Base-by-base conservation (phyloP, 2,888 invertebrate genomes). In the Spicauda simplicius region DNA sequence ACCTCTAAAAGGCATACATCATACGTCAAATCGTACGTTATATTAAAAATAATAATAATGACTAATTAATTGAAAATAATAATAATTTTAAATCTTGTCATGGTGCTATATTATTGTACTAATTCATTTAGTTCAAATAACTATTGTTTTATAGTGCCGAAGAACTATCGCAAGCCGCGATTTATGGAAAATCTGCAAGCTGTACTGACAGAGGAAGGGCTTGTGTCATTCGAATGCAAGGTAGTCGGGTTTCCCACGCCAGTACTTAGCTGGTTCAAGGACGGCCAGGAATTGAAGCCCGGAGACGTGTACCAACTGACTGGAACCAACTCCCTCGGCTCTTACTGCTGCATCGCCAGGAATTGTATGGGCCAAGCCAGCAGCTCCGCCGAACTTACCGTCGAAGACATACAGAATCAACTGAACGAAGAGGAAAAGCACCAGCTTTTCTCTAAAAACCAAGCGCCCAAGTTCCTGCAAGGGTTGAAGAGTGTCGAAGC, bases 211-310 rank as follows among this genome's bases (percentile, higher is more conserved):
- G 98, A 98, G 82, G 98, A 98, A 89, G 98, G 98, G 0, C 89
- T 98, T 41, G 98, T 98, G 0, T 98, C 98, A 0, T 98, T 98
- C 81, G 98, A 98, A 82, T 98, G 98, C 83, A 98, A 98, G 86
- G 98, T 98, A 0, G 97, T 98, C 2, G 98, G 98, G 0, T 98
- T 97, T 75, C 98, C 98, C 0, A 98, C 98, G 0, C 98, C 98
- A 0, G 91, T 96, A 60, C 91, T 98, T 0, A 95, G 96, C 79
- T 98, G 98, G 98, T 98, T 97, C 86, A 98, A 98, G 88, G 98
- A 98, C 83, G 97, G 97, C 0, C 97, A 97, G 81, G 98, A 98
- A 82, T 88, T 99, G 53, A 97, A 97, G 81, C 98, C 98, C 0
- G 98, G 98, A 10, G 98, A 98, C 84, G 98, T 98, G 7, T 98